Conservation (phyloP, 2,797 vertebrate genomes). For the Numenius phaeopus region DNA sequence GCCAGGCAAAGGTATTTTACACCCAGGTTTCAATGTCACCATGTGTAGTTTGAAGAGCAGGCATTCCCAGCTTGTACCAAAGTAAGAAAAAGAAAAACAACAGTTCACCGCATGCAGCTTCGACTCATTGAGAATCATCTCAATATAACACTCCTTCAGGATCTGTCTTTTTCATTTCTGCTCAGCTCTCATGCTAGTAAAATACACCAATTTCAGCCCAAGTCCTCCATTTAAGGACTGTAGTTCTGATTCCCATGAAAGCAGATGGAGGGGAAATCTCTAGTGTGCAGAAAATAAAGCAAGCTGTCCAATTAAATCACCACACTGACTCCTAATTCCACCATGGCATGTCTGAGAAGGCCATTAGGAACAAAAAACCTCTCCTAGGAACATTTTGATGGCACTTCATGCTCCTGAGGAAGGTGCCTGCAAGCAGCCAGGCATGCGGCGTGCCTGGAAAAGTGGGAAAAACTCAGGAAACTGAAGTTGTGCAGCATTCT, state of each 20-base stretch:
- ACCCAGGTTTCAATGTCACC: background rate
- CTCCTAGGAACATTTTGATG: background rate
- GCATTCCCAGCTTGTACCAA: background rate
- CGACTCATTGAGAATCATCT: background rate
- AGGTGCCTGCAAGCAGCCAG: background rate
- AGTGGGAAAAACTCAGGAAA: background rate
- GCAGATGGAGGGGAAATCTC: background rate
- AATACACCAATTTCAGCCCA: background rate
- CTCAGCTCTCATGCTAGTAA: background rate
- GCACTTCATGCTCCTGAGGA: background rate
- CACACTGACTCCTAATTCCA: background rate
- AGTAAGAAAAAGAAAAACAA: background rate
- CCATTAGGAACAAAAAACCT: conserved; percentile 11
- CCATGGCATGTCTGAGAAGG: background rate
- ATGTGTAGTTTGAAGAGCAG: background rate
- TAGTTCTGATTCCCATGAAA: conserved; percentile 6
- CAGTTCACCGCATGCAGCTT: background rate
- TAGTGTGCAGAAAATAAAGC: conserved; percentile 12
- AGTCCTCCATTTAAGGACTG: background rate
- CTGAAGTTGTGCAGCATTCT: conserved; percentile 20
- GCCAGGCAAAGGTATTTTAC: background rate
- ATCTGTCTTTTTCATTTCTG: background rate
- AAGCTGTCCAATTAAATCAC: conserved; percentile 25
- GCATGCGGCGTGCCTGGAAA: background rate
- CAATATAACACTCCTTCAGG: background rate